phyloP scores from a whole-genome alignment of 2,888 invertebrate species.

The Macaria liturata region DNA sequence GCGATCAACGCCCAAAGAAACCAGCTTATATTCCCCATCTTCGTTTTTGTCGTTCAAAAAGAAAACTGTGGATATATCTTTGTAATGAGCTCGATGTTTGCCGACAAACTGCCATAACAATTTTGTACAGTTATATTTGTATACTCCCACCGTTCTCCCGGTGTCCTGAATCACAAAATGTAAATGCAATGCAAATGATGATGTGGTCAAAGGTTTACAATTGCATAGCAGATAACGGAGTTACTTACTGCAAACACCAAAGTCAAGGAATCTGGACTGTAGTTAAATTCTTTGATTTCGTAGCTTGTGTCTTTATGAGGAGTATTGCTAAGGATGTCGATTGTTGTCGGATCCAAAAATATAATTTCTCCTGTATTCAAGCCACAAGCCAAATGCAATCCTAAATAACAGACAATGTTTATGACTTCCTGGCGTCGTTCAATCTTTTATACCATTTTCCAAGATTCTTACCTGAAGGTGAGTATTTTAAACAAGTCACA shows the following conservation, averaged over 20 bases:
- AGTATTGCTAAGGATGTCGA: constrained; percentile 66
- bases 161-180: constrained; percentile 68
- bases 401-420: constrained; percentile 44
- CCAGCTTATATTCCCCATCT: constrained; percentile 67
- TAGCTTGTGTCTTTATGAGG: constrained; percentile 72
- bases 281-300: constrained; percentile 77
- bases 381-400: constrained; percentile 83
- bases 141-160: constrained; percentile 76
- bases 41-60: constrained; percentile 73
- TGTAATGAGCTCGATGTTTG: constrained; percentile 85
- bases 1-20: constrained; percentile 84
- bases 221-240: not conserved
- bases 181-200: no score
- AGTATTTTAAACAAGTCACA: constrained; percentile 78
- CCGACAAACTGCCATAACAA: constrained; percentile 81
- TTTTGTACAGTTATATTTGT: constrained; percentile 60
- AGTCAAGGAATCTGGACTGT: constrained; percentile 77
- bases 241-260: constrained; percentile 82
- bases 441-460: no score
- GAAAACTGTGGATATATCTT: constrained; percentile 79
- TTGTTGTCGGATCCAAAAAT: constrained; percentile 83
- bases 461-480: constrained; percentile 73
- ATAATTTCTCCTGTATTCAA: constrained; percentile 82
- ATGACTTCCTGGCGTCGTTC: no score
- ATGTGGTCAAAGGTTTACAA: no score